Evolutionary conservation across 2,888 invertebrate species (phyloP), one percentile per base, ranked within the genome.

Genomic region (Dioctria rufipes): DNA sequence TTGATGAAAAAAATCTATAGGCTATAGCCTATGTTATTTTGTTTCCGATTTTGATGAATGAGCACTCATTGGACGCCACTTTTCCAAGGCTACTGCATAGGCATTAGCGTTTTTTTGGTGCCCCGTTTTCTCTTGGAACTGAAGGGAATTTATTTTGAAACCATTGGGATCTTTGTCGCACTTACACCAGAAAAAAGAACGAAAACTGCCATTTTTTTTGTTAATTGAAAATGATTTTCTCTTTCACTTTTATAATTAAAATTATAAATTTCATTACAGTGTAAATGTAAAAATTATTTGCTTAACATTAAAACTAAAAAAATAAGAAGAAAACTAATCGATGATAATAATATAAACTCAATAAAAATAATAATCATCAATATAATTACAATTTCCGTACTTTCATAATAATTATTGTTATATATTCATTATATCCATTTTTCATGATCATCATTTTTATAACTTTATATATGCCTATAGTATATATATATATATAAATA

Each of bases 221-320:
- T 78, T 66, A 78, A 78, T 78, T 78, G 49, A 42, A 78, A 78
- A 66, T 66, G 54, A 54, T 78, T 78, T 78, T 78, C 66, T 66
- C 40, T 78, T 63, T 78, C 63, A 39, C 60, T 78, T 78, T 78
- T 54, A 66, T 78, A 78, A 78, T 54, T 78, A 65, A 65, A 78
- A 78, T 65, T 65, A 78, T 78, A 65, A 78, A 54, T 63, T 69
- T 78, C 40, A 78, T 65, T 78, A 65, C 66, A 78, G 13, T 65
- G 66, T 65, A 65, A 78, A 65, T 65, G 51, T 78, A 78, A 78
- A 78, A 78, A 78, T 78, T 78, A 78, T 78, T 78, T 54, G 51
- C 65, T 65, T 65, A 78, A 65, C 51, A 51, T 63, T 65, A 65
- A 51, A 78, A 78, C 58, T 73, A 78, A 78, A 65, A 75, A 77